Evolutionary conservation across 2,888 invertebrate genomes (phyloP).

Genomic region (Tanaodytes sp.): DNA sequence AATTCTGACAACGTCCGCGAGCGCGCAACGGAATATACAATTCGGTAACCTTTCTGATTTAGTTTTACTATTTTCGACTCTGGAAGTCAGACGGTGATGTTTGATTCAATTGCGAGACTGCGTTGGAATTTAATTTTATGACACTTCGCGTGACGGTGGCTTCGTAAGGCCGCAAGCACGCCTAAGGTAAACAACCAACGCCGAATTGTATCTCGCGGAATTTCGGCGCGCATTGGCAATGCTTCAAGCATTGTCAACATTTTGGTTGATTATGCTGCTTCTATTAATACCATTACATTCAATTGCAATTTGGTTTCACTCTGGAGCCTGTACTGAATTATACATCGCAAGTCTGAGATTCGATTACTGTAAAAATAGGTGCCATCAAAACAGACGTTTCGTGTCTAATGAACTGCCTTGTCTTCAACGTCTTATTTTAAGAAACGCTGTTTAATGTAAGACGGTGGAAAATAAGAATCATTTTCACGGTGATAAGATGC

Average conservation of each 20-base stretch:
- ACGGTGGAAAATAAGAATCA: too few relatives aligned
- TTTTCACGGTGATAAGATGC: too few relatives aligned
- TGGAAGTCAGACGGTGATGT: not conserved
- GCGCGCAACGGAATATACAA: constrained; percentile 1
- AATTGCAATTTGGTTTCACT: not conserved
- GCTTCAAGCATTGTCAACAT: constrained; percentile 31
- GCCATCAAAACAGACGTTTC: too few relatives aligned
- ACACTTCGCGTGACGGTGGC: constrained; percentile 8
- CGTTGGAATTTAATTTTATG: constrained; percentile 15
- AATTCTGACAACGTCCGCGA: not conserved
- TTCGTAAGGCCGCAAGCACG: constrained; percentile 26
- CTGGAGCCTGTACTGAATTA: not conserved
- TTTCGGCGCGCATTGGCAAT: constrained; percentile 25
- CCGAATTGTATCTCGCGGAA: constrained; percentile 8
- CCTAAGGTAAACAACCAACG: constrained; percentile 28
- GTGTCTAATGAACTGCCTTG: too few relatives aligned
- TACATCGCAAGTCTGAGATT: not conserved
- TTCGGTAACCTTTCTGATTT: not conserved
- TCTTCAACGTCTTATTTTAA: too few relatives aligned
- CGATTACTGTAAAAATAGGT: too few relatives aligned
- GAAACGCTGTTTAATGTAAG: too few relatives aligned
- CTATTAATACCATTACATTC: constrained; percentile 18
- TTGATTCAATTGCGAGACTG: not conserved
- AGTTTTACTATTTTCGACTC: not conserved
- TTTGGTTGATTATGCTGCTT: constrained; percentile 9